A percentile compares a stretch with the other conserved stretches of the same genome.
phyloP scores from a whole-genome alignment of 1,140 invertebrate genomes.

The Papilio machaon region DNA sequence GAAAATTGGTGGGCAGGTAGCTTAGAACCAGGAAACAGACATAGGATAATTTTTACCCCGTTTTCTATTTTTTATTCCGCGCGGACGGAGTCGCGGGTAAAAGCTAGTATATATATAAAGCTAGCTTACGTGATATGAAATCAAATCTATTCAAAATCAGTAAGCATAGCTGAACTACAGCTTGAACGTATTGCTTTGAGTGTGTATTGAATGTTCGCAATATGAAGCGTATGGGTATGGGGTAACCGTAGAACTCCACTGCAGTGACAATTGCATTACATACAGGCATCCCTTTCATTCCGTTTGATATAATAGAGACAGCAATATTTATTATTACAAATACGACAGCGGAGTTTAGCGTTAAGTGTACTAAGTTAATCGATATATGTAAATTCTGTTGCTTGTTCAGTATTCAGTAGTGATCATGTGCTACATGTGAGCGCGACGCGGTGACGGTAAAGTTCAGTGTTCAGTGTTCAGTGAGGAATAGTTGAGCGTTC shows the following conservation, averaged over 20 bases:
- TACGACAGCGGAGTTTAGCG: background rate
- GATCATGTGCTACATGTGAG: background rate
- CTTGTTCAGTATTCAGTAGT: background rate
- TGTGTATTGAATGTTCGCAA: background rate
- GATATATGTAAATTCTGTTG: background rate
- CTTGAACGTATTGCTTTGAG: background rate
- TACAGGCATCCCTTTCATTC: too few relatives aligned
- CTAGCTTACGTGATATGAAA: background rate
- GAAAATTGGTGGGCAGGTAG: too few relatives aligned
- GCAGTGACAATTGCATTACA: too few relatives aligned
- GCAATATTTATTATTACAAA: too few relatives aligned
- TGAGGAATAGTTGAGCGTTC: background rate
- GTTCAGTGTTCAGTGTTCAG: background rate
- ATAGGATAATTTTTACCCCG: too few relatives aligned
- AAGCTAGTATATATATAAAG: too few relatives aligned
- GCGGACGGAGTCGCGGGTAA: too few relatives aligned
- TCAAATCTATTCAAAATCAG: background rate
- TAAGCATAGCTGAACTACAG: background rate
- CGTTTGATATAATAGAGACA: too few relatives aligned
- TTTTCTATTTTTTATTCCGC: too few relatives aligned
- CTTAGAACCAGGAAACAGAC: too few relatives aligned
- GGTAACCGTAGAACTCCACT: too few relatives aligned
- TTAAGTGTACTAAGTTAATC: background rate
- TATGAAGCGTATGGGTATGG: background rate
- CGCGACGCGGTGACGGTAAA: background rate